Conservation (phyloP, 2,888 invertebrate genomes). For the Leucophora obtusa region DNA sequence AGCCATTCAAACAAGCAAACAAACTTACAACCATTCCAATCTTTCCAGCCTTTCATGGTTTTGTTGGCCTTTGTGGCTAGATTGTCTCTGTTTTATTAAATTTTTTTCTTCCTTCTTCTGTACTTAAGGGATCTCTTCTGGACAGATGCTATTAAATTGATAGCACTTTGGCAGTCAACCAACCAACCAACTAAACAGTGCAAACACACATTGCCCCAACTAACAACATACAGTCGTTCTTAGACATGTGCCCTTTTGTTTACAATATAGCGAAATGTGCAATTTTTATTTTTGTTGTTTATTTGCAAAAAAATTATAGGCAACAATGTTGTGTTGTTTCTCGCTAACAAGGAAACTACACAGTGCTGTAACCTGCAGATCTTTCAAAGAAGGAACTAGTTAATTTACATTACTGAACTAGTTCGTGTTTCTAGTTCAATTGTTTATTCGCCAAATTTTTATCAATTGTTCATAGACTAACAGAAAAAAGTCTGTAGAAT, state of each 20-base stretch:
- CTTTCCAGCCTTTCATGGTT: constrained; percentile 22
- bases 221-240: constrained; percentile 25
- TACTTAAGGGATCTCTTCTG: constrained; percentile 63
- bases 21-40: constrained; percentile 22
- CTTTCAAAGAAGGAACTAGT: too few relatives aligned
- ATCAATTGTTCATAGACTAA: too few relatives aligned
- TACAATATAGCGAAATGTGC: constrained; percentile 54
- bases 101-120: constrained; percentile 22
- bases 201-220: constrained; percentile 26
- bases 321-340: constrained; percentile 33
- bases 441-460: too few relatives aligned
- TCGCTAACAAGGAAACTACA: too few relatives aligned
- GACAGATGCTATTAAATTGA: constrained; percentile 77
- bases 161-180: constrained; percentile 68
- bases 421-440: too few relatives aligned
- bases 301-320: constrained; percentile 26
- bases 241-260: constrained; percentile 63
- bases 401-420: too few relatives aligned
- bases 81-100: constrained; percentile 40
- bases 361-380: too few relatives aligned
- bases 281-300: constrained; percentile 31
- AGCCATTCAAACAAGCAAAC: constrained; percentile 21
- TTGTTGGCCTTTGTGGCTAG: constrained; percentile 50
- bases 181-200: constrained; percentile 22
- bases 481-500: too few relatives aligned